Evolutionary conservation across 2,113 vertebrate genomes (phyloP), one percentile per base, ranked within the genome.

Genomic region (Ploceus nigricollis): DNA sequence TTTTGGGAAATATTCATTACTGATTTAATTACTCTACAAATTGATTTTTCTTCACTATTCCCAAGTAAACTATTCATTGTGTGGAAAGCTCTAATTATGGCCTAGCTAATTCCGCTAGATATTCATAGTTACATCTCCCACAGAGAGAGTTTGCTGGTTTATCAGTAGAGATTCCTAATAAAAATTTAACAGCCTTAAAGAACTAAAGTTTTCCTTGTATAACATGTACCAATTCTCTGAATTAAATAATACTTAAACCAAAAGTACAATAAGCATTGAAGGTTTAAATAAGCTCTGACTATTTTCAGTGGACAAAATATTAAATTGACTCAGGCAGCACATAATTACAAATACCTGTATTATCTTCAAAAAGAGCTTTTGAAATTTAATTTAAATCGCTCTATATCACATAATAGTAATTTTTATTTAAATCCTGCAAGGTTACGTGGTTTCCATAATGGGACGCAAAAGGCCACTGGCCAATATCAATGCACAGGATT

Each of bases 391-490:
- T 78, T 24, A 71, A 35, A 35, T 71, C 35, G 11, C 14, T 86
- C 19, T 50, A 1, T 44, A 23, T 33, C 39, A 33, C 54, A 57
- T 40, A 72, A 20, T 10, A 20, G 8, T 50, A 19, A n/a, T 71
- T 76, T 91, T 48, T 84, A 8, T 84, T 83, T 89, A 3, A 66
- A 61, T 89, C 27, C 66, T 42, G 5, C 87, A 71, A 99, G 99
- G 99, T 87, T 99, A 98, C 3, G 99, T 98, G 66, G 94, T 97
- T 17, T 99, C 99, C 64, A 97, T 99, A 50, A 98, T 99, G 99
- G 99, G 99, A 16, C 98, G 99, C 23, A 98, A 96, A 31, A 98
- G 99, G 37, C 97, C 95, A 3, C 98, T 99, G 93, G 98, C 98
- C 5, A 97, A 98, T 84, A 98, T 99, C 96, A 96, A 53, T 3